Conservation (phyloP, 64 coral and sea anemone species). For the Acropora yongei region DNA sequence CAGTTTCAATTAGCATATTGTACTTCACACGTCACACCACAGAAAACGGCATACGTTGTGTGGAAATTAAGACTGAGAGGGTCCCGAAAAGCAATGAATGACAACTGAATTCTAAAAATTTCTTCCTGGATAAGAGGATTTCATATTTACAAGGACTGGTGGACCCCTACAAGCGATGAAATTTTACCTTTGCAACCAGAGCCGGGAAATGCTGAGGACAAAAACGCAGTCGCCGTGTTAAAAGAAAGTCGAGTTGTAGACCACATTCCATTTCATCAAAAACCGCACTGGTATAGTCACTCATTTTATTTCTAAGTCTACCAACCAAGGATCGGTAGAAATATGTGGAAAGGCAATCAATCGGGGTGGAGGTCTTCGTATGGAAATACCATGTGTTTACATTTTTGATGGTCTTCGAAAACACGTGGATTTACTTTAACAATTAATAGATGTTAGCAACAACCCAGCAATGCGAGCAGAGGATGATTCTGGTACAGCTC, state of each 20-base stretch:
- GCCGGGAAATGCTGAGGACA: constrained; percentile 7
- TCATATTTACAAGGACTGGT: constrained; percentile 8
- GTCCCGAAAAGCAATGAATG: constrained; percentile 7
- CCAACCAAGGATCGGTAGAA: constrained; percentile 69
- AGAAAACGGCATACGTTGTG: constrained; percentile 5
- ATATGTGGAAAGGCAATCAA: constrained; percentile 76
- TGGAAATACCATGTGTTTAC: constrained; percentile 80
- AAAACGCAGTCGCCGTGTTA: not conserved
- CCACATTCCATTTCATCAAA: constrained; percentile 7
- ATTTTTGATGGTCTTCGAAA: not conserved
- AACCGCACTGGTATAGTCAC: not conserved
- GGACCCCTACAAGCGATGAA: not conserved
- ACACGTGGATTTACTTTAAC: no score
- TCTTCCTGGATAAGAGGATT: constrained; percentile 23
- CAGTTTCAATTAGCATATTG: no score
- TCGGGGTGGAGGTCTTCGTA: not conserved
- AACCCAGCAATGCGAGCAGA: no score
- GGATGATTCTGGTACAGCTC: no score
- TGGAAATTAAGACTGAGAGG: not conserved
- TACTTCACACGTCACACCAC: not conserved
- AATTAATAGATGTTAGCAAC: no score
- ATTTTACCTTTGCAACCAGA: constrained; percentile 33
- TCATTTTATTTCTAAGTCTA: constrained; percentile 44
- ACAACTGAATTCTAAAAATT: constrained; percentile 15
- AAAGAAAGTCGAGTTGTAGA: constrained; percentile 23